Evolutionary conservation across 2,797 vertebrate species (phyloP).

Genomic region (Vipera latastei): DNA sequence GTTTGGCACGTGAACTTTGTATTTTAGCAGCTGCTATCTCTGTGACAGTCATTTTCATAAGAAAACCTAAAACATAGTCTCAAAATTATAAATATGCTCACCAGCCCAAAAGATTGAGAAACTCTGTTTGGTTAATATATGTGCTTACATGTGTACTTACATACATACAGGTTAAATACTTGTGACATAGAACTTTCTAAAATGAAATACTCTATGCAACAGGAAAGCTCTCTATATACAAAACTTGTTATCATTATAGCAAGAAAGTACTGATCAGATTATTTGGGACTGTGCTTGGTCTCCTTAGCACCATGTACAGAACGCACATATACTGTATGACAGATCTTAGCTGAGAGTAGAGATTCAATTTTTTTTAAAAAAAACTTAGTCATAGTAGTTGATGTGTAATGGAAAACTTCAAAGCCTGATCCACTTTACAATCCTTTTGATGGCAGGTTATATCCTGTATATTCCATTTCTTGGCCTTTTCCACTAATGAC

Average conservation of each 20-base stretch:
- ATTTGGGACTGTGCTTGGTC: background rate
- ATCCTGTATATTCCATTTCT: slow-evolving; percentile 14
- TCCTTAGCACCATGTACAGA: background rate
- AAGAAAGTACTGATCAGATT: background rate
- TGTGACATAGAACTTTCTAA: background rate
- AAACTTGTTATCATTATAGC: background rate
- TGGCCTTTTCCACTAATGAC: slow-evolving; percentile 1
- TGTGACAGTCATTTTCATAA: background rate
- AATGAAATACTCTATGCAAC: background rate
- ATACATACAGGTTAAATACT: background rate
- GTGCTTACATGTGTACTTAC: background rate
- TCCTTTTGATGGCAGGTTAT: slow-evolving; percentile 5
- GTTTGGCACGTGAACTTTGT: background rate
- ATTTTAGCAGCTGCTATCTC: background rate
- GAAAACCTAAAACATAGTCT: background rate
- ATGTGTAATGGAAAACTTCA: slow-evolving; percentile 28
- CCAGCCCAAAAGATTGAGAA: background rate
- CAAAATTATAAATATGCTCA: background rate
- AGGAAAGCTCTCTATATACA: background rate
- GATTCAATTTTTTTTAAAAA: slow-evolving; percentile 12
- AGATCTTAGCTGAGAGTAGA: background rate
- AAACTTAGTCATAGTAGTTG: background rate
- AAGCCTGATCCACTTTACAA: slow-evolving; percentile 27
- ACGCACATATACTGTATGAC: background rate
- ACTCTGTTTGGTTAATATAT: background rate